Percentiles rank a stretch among this genome's conserved stretches.
Conservation (phyloP, 2,113 vertebrate species). For the Sorex fumeus region DNA sequence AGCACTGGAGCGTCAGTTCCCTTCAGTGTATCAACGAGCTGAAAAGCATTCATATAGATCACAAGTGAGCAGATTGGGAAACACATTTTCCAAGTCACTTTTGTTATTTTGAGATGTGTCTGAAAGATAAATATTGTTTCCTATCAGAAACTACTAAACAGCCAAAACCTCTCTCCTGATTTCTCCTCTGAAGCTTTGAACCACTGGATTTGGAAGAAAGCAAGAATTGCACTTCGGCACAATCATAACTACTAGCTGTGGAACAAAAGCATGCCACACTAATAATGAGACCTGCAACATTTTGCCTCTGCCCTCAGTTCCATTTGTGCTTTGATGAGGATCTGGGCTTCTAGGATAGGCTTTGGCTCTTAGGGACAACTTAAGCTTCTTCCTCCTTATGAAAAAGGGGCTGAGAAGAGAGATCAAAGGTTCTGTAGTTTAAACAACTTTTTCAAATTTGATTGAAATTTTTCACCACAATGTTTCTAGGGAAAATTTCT, state of each 20-base stretch:
- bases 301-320: background rate
- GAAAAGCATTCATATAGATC: background rate
- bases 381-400: background rate
- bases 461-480: background rate
- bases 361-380: background rate
- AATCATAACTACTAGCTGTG: background rate
- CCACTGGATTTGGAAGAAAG: background rate
- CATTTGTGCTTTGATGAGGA: background rate
- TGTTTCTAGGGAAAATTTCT: background rate
- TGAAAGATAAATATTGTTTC: background rate
- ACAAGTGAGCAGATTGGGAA: background rate
- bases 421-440: background rate
- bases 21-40: background rate
- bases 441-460: background rate
- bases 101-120: background rate
- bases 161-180: background rate
- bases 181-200: background rate
- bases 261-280: background rate
- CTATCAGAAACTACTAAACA: background rate
- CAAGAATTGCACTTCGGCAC: background rate
- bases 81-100: background rate
- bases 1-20: no score
- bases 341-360: background rate
- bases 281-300: background rate
- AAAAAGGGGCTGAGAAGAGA: background rate